Evolutionary conservation across 2,113 vertebrate species (phyloP).

Genomic region (Equus przewalskii): DNA sequence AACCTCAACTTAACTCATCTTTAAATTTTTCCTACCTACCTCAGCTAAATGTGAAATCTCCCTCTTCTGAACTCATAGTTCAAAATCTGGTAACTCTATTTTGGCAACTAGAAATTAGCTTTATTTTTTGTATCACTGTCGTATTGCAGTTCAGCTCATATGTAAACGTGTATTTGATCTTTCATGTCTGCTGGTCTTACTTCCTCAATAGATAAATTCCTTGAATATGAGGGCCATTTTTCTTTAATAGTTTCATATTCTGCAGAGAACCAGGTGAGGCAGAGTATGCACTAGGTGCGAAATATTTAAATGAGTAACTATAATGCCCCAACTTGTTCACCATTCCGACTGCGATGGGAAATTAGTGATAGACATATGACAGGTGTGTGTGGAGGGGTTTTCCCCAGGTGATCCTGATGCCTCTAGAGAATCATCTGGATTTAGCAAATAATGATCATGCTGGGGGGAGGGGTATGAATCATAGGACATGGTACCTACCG

Average conservation of each 20-base stretch:
- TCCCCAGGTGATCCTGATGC: neutral
- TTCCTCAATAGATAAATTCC: neutral
- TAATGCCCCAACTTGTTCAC: neutral
- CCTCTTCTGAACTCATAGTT: neutral
- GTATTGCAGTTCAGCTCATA: neutral
- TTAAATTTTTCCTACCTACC: neutral
- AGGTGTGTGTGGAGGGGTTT: neutral
- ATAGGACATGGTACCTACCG: constrained; percentile 39
- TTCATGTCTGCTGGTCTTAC: neutral
- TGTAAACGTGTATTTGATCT: neutral
- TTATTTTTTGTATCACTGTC: neutral
- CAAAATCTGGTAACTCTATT: neutral
- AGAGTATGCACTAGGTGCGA: neutral
- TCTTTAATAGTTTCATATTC: neutral
- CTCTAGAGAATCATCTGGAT: constrained; percentile 59
- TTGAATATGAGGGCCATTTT: neutral
- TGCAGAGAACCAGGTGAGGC: neutral
- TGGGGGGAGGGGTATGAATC: constrained; percentile 36
- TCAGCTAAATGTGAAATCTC: neutral
- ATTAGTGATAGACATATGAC: neutral
- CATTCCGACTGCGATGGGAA: neutral
- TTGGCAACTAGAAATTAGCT: neutral
- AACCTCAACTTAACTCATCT: neutral
- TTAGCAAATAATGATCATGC: constrained; percentile 57
- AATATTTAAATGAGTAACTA: neutral